Evolutionary conservation across 2,797 vertebrate genomes (phyloP), one percentile per base, ranked within the genome.

Genomic region (Oreochromis grahami): DNA sequence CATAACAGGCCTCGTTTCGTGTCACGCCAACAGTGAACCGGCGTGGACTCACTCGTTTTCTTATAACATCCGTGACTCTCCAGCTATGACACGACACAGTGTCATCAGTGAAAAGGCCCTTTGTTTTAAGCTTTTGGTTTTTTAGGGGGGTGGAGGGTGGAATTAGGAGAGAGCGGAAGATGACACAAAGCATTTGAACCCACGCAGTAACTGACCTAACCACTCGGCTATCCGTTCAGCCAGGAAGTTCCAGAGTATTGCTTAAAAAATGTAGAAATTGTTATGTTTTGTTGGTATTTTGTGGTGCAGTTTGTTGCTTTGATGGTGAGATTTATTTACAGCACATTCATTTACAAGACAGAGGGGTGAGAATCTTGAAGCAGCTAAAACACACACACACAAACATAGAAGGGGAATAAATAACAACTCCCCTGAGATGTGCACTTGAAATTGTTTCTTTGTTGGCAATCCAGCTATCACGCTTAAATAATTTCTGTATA

Each of bases 301-400:
- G 50, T 72, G n/a, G 36, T 77, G 29, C 51, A 5, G 51, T 77
- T 26, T 6, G 48, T 55, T 50, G 41, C 24, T 82, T 86, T 81
- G 80, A 50, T 50, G 78, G 76, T 21, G 34, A 70, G 34, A 80
- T 87, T 50, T 74, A 84, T 87, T 84, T 86, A 77, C 55, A 86
- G 51, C 63, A 53, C 68, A 82, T 24, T 19, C 24, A 83, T 92
- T 88, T 80, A 89, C 74, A 85, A 84, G 83, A 80, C 70, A 87
- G 78, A 84, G 26, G 85, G 77, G 11, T 36, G 70, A 89, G 77
- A 81, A 68, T 43, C 76, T 89, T 70, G 70, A 91, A 63, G 76
- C 78, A 83, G 43, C 17, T 17, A 80, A 4, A 4, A 79, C 13
- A 70, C 50, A 60, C 81, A 79, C 80, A 68, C 13, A 70, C 50